Conservation (phyloP, 2,888 invertebrate genomes). For the Exocentrus adspersus region DNA sequence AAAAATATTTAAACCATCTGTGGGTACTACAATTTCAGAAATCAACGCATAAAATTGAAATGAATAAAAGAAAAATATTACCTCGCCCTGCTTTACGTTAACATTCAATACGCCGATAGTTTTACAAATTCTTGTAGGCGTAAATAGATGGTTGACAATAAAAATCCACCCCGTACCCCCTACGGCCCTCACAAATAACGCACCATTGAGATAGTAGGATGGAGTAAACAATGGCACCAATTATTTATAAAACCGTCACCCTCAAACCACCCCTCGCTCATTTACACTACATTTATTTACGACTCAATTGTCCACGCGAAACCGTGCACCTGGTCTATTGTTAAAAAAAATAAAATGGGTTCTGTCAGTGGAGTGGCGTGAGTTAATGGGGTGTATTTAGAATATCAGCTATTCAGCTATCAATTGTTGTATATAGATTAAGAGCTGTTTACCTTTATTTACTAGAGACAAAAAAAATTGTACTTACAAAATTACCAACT, state of each 20-base stretch:
- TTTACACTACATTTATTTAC: slow-evolving; percentile 22
- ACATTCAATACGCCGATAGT: too few species aligned
- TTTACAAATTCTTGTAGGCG: not conserved
- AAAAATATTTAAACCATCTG: too few species aligned
- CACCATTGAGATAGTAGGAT: slow-evolving; percentile 11
- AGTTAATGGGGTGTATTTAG: too few species aligned
- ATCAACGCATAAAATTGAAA: not conserved
- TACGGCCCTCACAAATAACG: slow-evolving; percentile 1
- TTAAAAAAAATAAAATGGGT: not conserved
- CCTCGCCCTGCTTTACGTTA: too few species aligned
- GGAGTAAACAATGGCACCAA: slow-evolving; percentile 18
- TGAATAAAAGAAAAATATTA: too few species aligned
- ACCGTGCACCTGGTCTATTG: slow-evolving; percentile 23
- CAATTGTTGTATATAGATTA: not conserved
- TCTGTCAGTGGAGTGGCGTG: too few species aligned
- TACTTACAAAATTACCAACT: too few species aligned
- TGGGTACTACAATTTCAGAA: not conserved
- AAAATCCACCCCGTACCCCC: slow-evolving; percentile 21
- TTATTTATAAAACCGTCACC: slow-evolving; percentile 25
- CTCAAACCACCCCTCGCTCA: slow-evolving; percentile 13
- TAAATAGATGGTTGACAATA: not conserved
- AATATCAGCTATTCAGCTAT: too few species aligned
- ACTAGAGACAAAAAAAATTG: too few species aligned
- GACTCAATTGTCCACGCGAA: slow-evolving; percentile 18
- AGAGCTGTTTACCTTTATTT: too few species aligned